These are phyloP conservation scores for Forficula auricularia DNA, from an alignment of 1,140 invertebrate genomes.

Conservation along the genomic window DNA sequence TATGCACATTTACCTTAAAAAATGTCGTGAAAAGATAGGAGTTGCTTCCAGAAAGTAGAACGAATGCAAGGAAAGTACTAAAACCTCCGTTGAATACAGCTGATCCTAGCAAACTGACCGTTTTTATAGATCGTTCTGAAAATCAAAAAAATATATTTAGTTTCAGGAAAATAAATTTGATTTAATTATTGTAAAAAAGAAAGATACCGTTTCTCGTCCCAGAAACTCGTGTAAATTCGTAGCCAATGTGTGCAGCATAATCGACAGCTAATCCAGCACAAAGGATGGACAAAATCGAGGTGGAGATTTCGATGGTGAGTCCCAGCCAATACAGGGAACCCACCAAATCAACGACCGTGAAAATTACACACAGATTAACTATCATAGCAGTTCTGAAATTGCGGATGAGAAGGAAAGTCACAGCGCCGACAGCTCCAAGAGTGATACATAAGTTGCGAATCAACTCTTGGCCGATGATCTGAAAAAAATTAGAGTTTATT, in stretches of 20 bases:
- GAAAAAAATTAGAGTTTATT: too few relatives aligned
- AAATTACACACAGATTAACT: slow-evolving; percentile 31
- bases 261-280: slow-evolving; percentile 35
- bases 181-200: neutral
- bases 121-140: slow-evolving; percentile 25
- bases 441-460: slow-evolving; percentile 34
- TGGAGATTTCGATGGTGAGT: slow-evolving; percentile 36
- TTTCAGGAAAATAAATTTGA: too few relatives aligned
- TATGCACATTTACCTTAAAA: slow-evolving; percentile 26
- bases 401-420: slow-evolving; percentile 34
- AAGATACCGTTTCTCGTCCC: slow-evolving; percentile 27
- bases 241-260: slow-evolving; percentile 37
- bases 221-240: slow-evolving; percentile 30
- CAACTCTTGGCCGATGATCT: slow-evolving; percentile 36
- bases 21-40: slow-evolving; percentile 32
- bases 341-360: slow-evolving; percentile 36
- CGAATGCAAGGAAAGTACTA: slow-evolving; percentile 34
- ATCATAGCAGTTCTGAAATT: slow-evolving; percentile 31
- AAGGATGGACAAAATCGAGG: slow-evolving; percentile 34
- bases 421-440: slow-evolving; percentile 29
- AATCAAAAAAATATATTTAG: slow-evolving; percentile 8
- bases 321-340: slow-evolving; percentile 36
- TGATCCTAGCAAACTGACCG: slow-evolving; percentile 28
- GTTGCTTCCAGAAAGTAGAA: slow-evolving; percentile 27
- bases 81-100: slow-evolving; percentile 34